Percentiles rank a stretch among this genome's conserved stretches.
phyloP scores from a whole-genome alignment of 2,797 vertebrate species.

The Tenualosa thibaudeaui region DNA sequence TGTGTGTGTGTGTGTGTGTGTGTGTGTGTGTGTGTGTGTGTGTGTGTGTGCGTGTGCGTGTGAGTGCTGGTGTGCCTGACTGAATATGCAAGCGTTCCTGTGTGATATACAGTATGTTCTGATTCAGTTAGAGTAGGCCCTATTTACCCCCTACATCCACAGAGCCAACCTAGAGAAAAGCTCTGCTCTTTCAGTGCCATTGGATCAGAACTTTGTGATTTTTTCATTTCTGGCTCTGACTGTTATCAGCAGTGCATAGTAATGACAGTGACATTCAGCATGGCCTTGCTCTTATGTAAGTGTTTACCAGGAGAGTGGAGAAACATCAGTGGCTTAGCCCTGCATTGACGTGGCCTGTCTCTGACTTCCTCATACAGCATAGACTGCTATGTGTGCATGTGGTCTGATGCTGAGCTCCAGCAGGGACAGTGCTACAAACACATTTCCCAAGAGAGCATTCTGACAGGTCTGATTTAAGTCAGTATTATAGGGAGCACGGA shows the following conservation, averaged over 20 bases:
- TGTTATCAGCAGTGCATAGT: neutral
- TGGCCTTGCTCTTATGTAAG: neutral
- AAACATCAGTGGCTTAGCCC: neutral
- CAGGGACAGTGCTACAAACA: no score
- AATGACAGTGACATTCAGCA: neutral
- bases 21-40: no score
- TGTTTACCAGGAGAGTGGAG: neutral
- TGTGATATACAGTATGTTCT: neutral
- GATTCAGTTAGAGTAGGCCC: neutral
- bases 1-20: no score
- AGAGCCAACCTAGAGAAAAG: neutral
- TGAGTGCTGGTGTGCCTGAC: neutral
- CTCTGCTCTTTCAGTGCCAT: no score
- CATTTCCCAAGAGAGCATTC: no score
- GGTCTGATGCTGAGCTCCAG: no score
- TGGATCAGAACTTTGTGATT: neutral
- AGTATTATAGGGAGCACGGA: no score
- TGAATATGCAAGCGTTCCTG: neutral
- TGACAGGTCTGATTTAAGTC: no score
- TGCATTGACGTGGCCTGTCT: neutral
- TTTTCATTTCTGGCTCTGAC: neutral
- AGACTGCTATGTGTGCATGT: no score
- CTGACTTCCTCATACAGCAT: neutral
- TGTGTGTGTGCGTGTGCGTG: no score
- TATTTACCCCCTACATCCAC: no score